Evolutionary conservation across 2,113 vertebrate genomes (phyloP).

Genomic region (Heteronetta atricapilla): DNA sequence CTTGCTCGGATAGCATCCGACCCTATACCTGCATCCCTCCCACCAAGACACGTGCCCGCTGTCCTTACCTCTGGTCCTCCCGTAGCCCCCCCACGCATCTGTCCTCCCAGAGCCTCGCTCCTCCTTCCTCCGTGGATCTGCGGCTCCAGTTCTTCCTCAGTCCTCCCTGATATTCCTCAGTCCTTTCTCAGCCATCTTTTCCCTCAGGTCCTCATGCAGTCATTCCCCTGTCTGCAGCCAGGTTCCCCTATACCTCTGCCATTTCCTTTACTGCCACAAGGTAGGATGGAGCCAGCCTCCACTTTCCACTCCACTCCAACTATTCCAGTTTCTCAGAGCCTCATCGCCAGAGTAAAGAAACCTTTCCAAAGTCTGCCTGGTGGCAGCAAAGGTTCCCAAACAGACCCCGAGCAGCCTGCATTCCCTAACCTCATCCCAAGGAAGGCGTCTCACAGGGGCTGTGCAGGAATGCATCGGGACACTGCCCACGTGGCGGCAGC

Average conservation of each 20-base stretch:
- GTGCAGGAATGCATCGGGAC: background rate
- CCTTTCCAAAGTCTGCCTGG: background rate
- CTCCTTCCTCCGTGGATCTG: background rate
- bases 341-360: background rate
- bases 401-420: background rate
- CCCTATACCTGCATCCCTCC: background rate
- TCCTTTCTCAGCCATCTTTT: background rate
- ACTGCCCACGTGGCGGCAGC: background rate
- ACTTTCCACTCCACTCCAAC: fast-evolving
- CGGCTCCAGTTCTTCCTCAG: background rate
- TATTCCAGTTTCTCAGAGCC: background rate
- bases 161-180: background rate
- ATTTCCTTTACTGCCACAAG: background rate
- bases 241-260: background rate
- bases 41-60: no score
- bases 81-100: background rate
- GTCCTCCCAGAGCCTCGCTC: background rate
- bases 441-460: background rate
- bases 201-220: background rate
- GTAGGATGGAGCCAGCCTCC: background rate
- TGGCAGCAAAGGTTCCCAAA: background rate
- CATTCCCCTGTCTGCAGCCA: background rate
- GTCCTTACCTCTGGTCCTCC: background rate
- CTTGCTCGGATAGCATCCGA: background rate
- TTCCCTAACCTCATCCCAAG: background rate